Evolutionary conservation across 1,140 invertebrate genomes (phyloP).

Genomic region (Leptonema lineaticorne): DNA sequence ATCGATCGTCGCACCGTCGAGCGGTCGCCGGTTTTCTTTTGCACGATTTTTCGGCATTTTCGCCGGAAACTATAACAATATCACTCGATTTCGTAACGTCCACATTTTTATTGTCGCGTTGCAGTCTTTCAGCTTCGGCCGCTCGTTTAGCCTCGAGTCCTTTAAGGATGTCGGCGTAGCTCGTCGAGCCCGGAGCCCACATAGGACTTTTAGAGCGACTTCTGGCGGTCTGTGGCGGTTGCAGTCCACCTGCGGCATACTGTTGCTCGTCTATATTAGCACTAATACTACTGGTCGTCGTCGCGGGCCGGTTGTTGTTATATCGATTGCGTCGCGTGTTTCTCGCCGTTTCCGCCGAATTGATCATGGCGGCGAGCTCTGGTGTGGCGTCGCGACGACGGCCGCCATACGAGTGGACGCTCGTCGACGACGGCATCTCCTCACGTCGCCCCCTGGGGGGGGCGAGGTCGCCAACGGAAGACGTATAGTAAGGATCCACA

Average conservation of each 20-base stretch:
- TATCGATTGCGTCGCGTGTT: constrained; percentile 49
- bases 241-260: constrained; percentile 4
- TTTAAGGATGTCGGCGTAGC: constrained; percentile 76
- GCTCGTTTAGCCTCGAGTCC: constrained; percentile 54
- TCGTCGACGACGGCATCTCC: constrained; percentile 45
- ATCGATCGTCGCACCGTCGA: neutral
- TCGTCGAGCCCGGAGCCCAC: constrained; percentile 69
- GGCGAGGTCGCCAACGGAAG: constrained; percentile 43
- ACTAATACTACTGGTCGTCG: neutral
- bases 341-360: constrained; percentile 47
- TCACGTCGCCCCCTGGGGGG: constrained; percentile 43
- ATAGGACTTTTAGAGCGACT: constrained; percentile 68
- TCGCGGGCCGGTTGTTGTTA: neutral
- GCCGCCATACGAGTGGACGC: constrained; percentile 31
- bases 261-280: neutral
- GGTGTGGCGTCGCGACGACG: constrained; percentile 34
- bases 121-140: neutral
- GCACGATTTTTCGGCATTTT: neutral
- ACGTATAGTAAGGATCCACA: constrained; percentile 71
- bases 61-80: too few relatives aligned
- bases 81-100: neutral
- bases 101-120: neutral
- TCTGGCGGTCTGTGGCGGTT: constrained; percentile 46
- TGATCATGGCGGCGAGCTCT: constrained; percentile 46
- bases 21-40: neutral